Evolutionary conservation across 2,888 invertebrate species (phyloP).

Genomic region (Torymus aiolomorphi): DNA sequence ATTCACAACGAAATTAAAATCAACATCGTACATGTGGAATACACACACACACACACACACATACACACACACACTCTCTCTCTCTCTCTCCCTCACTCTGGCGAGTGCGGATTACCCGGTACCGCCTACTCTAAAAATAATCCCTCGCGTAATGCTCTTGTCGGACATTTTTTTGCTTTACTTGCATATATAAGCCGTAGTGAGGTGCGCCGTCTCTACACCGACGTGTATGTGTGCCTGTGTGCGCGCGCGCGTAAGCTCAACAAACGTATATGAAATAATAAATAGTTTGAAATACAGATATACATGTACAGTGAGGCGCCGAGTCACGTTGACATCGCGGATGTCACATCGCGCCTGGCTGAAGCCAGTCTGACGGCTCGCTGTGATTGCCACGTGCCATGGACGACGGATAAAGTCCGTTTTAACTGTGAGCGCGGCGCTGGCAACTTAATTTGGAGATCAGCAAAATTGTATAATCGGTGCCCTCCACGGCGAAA

Average conservation of each 20-base stretch:
- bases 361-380: constrained; percentile 28
- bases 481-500: background rate
- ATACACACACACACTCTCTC: no score
- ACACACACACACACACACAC: no score
- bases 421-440: constrained; percentile 9
- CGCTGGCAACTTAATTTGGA: constrained; percentile 47
- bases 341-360: constrained; percentile 62
- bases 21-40: constrained; percentile 18
- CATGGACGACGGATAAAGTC: constrained; percentile 43
- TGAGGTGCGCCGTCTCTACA: constrained; percentile 3
- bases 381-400: constrained; percentile 25
- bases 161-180: constrained; percentile 27
- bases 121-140: constrained; percentile 30
- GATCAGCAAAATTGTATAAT: constrained; percentile 36
- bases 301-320: constrained; percentile 26
- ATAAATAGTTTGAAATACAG: constrained; percentile 37
- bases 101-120: background rate
- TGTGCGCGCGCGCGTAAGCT: background rate
- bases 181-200: constrained; percentile 17
- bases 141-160: constrained; percentile 28
- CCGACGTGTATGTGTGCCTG: no score
- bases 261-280: constrained; percentile 20
- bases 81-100: no score
- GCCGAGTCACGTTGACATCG: constrained; percentile 58
- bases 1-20: constrained; percentile 30